These are phyloP conservation scores for Lamprologus lemairii DNA, from an alignment of 2,113 vertebrate genomes.

Conservation along the genomic window DNA sequence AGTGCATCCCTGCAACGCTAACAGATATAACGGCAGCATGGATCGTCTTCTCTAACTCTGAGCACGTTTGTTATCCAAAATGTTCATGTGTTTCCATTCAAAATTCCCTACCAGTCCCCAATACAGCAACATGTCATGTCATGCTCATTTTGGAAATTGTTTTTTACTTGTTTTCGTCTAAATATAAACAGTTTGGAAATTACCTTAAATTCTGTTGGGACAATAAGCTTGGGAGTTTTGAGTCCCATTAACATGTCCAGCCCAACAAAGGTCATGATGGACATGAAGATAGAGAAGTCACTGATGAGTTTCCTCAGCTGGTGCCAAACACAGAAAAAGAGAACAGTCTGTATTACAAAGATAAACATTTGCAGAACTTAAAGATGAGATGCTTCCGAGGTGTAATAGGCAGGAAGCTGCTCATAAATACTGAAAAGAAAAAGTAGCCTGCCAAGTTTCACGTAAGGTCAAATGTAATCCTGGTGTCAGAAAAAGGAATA, in stretches of 20 bases:
- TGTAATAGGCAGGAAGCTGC: not conserved
- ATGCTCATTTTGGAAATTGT: not conserved
- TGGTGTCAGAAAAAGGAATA: not conserved
- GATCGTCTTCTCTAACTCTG: not conserved
- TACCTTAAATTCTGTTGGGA: slow-evolving; percentile 86
- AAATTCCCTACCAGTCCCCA: not conserved
- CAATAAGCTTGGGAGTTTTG: slow-evolving; percentile 89
- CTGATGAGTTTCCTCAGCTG: slow-evolving; percentile 91
- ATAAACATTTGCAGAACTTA: not conserved
- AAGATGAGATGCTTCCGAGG: not conserved
- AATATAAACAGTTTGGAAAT: not conserved
- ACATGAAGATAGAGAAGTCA: slow-evolving; percentile 95
- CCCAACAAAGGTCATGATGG: slow-evolving; percentile 89
- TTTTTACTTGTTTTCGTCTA: not conserved
- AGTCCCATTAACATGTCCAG: slow-evolving; percentile 85
- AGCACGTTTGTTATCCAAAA: not conserved
- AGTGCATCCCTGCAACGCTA: not conserved
- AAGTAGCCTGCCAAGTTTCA: not conserved
- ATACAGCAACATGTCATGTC: not conserved
- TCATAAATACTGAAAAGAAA: not conserved
- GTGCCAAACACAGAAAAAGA: not conserved
- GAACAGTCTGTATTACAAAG: not conserved
- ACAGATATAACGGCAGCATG: not conserved
- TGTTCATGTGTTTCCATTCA: not conserved
- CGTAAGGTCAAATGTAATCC: not conserved